A percentile compares a stretch with the other conserved stretches of the same genome.
These are phyloP conservation scores for Melospiza melodia DNA, from an alignment of 2,113 vertebrate genomes.

Conservation along the genomic window DNA sequence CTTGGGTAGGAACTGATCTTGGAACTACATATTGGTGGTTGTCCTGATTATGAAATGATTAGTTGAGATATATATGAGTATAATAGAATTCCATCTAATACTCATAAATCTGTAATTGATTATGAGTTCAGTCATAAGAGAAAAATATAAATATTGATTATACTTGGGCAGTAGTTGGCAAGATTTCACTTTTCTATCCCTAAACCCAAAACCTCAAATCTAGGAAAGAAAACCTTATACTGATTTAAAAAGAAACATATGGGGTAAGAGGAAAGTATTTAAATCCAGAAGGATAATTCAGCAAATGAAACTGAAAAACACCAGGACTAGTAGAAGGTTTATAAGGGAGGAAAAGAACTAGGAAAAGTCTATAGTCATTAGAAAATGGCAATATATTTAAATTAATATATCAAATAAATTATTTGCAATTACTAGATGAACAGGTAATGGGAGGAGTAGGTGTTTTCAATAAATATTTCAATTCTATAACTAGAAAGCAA, in stretches of 20 bases:
- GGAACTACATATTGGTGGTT: not conserved
- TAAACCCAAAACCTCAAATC: not conserved
- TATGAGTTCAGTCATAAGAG: not conserved
- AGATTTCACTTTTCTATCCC: not conserved
- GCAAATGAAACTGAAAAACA: not conserved
- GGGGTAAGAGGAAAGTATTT: not conserved
- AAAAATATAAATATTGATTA: conserved; percentile 31
- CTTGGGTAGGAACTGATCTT: not conserved
- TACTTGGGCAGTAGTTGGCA: conserved; percentile 7
- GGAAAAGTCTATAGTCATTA: not conserved
- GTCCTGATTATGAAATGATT: conserved; percentile 19
- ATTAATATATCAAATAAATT: not conserved
- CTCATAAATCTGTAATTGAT: conserved; percentile 33
- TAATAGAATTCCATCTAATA: conserved; percentile 23
- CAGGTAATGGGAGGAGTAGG: not conserved
- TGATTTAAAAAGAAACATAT: conserved; percentile 6
- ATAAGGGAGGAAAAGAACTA: not conserved
- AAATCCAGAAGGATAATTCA: not conserved
- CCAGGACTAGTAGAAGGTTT: not conserved
- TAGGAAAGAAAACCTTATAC: not conserved
- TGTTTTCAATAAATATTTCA: not conserved
- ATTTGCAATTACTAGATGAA: not conserved
- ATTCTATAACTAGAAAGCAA: not conserved
- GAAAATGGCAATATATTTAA: not conserved
- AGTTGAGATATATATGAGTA: conserved; percentile 3